phyloP scores from a whole-genome alignment of 1,140 invertebrate genomes.

The Antheraea mylitta region DNA sequence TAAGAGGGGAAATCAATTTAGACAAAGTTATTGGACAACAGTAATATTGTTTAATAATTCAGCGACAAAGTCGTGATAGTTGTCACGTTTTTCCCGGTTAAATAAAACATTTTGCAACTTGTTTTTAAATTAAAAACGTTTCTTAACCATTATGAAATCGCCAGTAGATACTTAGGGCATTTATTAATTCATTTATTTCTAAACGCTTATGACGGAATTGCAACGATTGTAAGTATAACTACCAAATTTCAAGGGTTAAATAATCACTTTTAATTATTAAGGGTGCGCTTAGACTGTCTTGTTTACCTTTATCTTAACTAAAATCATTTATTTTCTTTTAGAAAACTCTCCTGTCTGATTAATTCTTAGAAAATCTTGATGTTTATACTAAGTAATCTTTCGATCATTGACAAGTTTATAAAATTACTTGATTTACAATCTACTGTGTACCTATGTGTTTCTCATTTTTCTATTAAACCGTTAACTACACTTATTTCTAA shows the following conservation, averaged over 20 bases:
- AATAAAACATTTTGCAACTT: neutral
- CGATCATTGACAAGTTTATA: neutral
- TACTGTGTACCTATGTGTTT: neutral
- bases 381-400: neutral
- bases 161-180: neutral
- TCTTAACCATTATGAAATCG: too few species aligned
- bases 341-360: too few species aligned
- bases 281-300: neutral
- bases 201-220: too few species aligned
- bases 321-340: neutral
- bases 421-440: neutral
- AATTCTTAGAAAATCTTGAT: too few species aligned
- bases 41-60: constrained; percentile 18
- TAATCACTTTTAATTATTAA: neutral
- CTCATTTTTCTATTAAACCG: too few species aligned
- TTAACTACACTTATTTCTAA: neutral
- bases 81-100: constrained; percentile 8
- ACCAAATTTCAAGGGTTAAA: too few species aligned
- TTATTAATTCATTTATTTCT: too few species aligned
- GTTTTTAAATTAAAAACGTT: constrained; percentile 6
- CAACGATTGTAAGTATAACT: too few species aligned
- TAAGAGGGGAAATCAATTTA: neutral
- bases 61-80: constrained; percentile 21
- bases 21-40: constrained; percentile 11
- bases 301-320: neutral